Evolutionary conservation across 1,140 invertebrate genomes (phyloP).

Genomic region (Potamilus streckersoni): DNA sequence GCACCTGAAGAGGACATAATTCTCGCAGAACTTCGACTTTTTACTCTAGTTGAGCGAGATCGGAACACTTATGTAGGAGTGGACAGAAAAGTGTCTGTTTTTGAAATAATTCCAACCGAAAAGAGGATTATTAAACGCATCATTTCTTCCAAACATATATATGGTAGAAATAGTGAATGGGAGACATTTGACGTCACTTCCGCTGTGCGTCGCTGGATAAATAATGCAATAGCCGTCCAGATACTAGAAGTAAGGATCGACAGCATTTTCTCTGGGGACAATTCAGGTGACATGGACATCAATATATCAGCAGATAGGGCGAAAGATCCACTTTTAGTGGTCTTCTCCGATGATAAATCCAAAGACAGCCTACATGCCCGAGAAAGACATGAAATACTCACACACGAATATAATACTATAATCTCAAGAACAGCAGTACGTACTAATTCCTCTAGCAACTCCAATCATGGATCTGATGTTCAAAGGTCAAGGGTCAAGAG

Average conservation of each 20-base stretch:
- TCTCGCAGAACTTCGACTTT: slow-evolving; percentile 19
- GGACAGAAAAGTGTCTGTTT: slow-evolving; percentile 15
- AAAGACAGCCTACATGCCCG: slow-evolving; percentile 30
- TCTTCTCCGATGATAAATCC: slow-evolving; percentile 54
- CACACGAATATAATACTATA: slow-evolving; percentile 38
- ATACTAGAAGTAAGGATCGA: slow-evolving; percentile 54
- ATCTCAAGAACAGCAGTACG: not conserved
- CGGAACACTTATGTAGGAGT: slow-evolving; percentile 17
- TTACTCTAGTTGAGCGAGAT: slow-evolving; percentile 18
- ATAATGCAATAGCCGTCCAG: slow-evolving; percentile 8
- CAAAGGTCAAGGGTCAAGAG: slow-evolving; percentile 29
- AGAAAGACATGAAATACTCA: slow-evolving; percentile 45
- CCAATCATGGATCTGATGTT: slow-evolving; percentile 4
- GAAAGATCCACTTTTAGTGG: slow-evolving; percentile 54
- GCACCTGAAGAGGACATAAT: slow-evolving; percentile 15
- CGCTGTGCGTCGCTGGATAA: slow-evolving; percentile 10
- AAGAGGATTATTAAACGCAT: slow-evolving; percentile 2
- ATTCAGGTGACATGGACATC: slow-evolving; percentile 61
- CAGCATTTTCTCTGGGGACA: slow-evolving; percentile 36
- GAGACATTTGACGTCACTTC: slow-evolving; percentile 31
- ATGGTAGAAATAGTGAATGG: slow-evolving; percentile 19
- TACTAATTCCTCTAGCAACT: not conserved
- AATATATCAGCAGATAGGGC: slow-evolving; percentile 69
- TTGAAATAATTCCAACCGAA: slow-evolving; percentile 11
- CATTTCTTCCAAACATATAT: slow-evolving; percentile 24